phyloP scores from a whole-genome alignment of 2,113 vertebrate species.

The Baryphthengus martii region DNA sequence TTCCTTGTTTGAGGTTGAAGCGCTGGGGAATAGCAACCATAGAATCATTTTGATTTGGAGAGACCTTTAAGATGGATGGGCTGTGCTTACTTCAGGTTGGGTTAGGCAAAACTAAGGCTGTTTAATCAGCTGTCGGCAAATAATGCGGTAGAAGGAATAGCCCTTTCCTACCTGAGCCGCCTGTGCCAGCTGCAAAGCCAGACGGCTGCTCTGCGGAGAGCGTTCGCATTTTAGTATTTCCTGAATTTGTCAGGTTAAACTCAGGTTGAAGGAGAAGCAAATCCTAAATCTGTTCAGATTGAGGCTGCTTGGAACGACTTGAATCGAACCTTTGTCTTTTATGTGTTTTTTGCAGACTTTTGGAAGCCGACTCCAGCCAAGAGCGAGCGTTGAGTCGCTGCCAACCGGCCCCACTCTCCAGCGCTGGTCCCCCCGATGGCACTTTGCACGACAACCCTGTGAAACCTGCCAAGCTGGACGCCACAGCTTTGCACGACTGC shows the following conservation, averaged over 20 bases:
- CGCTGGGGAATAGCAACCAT: too few relatives aligned
- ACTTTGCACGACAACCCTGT: constrained; percentile 77
- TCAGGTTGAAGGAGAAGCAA: background rate
- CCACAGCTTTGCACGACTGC: constrained; percentile 80
- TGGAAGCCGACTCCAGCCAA: background rate
- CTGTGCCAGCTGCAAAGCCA: background rate
- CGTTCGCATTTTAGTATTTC: background rate
- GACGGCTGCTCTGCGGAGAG: background rate
- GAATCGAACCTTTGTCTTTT: background rate
- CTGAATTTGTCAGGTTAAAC: background rate
- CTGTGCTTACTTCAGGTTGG: background rate
- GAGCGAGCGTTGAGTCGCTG: background rate
- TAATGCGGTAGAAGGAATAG: background rate
- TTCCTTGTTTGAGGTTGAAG: background rate
- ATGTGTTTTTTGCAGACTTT: constrained; percentile 42
- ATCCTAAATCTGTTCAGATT: background rate
- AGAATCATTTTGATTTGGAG: too few relatives aligned
- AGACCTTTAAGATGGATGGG: background rate
- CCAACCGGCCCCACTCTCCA: constrained; percentile 55
- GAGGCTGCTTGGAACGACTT: background rate
- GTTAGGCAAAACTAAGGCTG: background rate
- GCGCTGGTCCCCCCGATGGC: constrained; percentile 81
- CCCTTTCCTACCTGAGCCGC: background rate
- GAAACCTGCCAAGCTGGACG: constrained; percentile 98
- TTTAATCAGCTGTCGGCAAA: background rate